These are phyloP conservation scores for Gymnoscopelus braueri DNA, from an alignment of 2,797 vertebrate genomes.

Conservation along the genomic window DNA sequence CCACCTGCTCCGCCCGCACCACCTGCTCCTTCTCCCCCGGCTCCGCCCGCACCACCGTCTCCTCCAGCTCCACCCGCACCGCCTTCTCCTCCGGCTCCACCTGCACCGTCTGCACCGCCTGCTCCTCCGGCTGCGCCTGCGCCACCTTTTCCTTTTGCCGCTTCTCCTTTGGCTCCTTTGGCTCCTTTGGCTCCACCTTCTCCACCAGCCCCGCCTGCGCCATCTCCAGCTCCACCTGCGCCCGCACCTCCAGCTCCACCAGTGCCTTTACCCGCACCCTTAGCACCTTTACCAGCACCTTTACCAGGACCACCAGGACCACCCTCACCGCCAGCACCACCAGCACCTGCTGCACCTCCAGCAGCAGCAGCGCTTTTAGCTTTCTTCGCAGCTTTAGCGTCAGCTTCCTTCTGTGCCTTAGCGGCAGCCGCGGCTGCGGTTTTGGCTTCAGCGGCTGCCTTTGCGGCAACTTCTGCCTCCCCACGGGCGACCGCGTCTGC, in stretches of 20 bases:
- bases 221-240: background rate
- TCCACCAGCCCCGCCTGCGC: background rate
- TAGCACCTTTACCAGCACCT: too few species aligned
- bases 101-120: conserved; percentile 1
- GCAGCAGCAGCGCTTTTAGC: background rate
- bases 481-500: conserved; percentile 50
- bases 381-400: conserved; percentile 28
- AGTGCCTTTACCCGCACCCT: background rate
- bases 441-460: conserved; percentile 58
- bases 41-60: background rate
- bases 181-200: background rate
- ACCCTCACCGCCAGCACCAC: background rate
- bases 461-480: conserved; percentile 60
- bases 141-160: background rate
- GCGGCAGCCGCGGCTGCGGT: conserved; percentile 58
- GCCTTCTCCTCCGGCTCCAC: background rate
- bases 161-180: background rate
- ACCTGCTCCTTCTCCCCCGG: background rate
- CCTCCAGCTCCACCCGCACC: background rate
- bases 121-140: background rate
- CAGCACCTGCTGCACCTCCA: background rate
- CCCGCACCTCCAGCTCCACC: background rate
- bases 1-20: background rate
- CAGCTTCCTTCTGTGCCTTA: conserved; percentile 60
- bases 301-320: background rate